Evolutionary conservation across 2,113 vertebrate species (phyloP).

Genomic region (Melanotaenia duboulayi): DNA sequence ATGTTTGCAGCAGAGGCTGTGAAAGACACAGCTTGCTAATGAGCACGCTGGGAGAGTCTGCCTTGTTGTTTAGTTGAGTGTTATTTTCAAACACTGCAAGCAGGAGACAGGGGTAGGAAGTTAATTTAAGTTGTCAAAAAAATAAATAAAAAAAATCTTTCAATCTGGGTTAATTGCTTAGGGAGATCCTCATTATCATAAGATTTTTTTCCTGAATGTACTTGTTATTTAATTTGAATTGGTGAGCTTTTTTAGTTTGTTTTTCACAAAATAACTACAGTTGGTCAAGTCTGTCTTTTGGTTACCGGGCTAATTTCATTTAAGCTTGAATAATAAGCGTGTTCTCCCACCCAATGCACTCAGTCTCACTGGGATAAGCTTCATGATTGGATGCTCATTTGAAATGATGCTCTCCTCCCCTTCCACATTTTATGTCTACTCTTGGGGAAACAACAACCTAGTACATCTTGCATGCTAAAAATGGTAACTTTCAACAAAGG

Average conservation of each 20-base stretch:
- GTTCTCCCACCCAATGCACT: not conserved
- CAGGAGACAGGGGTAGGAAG: constrained; percentile 49
- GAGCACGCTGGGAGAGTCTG: constrained; percentile 66
- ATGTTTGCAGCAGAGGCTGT: constrained; percentile 38
- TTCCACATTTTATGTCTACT: not conserved
- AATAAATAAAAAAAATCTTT: constrained; percentile 46
- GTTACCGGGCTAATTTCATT: not conserved
- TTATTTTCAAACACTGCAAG: constrained; percentile 65
- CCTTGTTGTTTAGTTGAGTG: constrained; percentile 63
- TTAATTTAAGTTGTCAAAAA: constrained; percentile 65
- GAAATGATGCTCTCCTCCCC: not conserved
- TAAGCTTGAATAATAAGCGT: not conserved
- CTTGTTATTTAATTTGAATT: constrained; percentile 30
- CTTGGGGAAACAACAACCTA: too few species aligned
- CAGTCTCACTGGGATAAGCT: too few species aligned
- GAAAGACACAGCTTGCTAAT: constrained; percentile 61
- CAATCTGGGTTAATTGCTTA: constrained; percentile 76
- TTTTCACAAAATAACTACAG: not conserved
- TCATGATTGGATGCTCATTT: not conserved
- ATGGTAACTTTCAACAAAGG: too few species aligned
- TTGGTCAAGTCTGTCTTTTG: not conserved
- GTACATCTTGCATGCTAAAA: too few species aligned
- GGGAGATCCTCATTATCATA: constrained; percentile 69
- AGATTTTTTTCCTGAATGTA: constrained; percentile 31
- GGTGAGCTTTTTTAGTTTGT: constrained; percentile 4